Conservation (phyloP, 1,140 invertebrate species). For the Tetraneura akinire region DNA sequence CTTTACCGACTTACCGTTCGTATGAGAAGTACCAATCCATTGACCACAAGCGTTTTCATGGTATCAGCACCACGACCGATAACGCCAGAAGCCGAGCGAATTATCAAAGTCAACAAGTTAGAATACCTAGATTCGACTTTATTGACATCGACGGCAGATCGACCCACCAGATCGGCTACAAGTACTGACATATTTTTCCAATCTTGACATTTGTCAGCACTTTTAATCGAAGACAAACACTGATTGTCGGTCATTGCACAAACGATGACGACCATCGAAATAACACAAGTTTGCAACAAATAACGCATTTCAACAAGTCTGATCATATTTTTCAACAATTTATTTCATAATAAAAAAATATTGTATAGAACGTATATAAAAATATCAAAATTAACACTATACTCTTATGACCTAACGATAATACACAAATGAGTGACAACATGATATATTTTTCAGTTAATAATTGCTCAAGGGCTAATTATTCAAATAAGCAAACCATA, state of each 20-base stretch:
- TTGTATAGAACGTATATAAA: no score
- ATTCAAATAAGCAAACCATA: constrained; percentile 31
- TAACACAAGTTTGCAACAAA: constrained; percentile 11
- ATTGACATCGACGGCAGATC: background rate
- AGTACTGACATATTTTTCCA: constrained; percentile 38
- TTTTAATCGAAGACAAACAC: constrained; percentile 6
- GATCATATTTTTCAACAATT: background rate
- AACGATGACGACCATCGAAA: background rate
- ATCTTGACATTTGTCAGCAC: background rate
- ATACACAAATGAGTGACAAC: background rate
- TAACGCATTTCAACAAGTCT: constrained; percentile 15
- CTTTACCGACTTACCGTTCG: constrained; percentile 19
- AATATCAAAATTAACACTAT: background rate
- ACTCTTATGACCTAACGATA: background rate
- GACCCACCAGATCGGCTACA: constrained; percentile 24
- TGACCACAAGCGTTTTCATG: constrained; percentile 10
- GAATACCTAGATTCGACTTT: constrained; percentile 27
- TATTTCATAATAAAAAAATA: background rate
- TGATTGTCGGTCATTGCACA: background rate
- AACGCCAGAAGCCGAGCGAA: constrained; percentile 15
- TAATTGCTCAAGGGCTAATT: constrained; percentile 14
- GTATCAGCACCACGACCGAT: constrained; percentile 1
- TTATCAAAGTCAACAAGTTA: constrained; percentile 14
- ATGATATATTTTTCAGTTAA: background rate
- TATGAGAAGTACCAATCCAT: constrained; percentile 19